These are phyloP conservation scores for Cordilura impudica DNA, from an alignment of 2,888 invertebrate species.

Conservation along the genomic window DNA sequence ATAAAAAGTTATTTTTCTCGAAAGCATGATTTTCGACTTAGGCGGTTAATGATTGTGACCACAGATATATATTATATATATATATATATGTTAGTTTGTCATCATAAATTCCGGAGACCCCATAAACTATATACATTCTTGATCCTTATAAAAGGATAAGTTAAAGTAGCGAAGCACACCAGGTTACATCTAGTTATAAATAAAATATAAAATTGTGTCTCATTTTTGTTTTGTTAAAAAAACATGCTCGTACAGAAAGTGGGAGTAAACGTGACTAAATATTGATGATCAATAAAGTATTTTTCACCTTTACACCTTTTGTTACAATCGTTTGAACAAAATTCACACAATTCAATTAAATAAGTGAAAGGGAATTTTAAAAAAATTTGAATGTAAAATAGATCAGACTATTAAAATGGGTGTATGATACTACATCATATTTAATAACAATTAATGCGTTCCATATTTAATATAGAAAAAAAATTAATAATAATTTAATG, in stretches of 20 bases:
- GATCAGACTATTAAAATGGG: background rate
- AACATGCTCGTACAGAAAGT: background rate
- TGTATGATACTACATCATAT: background rate
- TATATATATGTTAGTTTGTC: background rate
- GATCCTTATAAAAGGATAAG: no score
- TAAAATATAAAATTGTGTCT: constrained; percentile 12
- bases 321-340: background rate
- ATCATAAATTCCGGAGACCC: no score
- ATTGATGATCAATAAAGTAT: background rate
- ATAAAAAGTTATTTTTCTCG: no score
- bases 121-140: no score
- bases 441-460: background rate
- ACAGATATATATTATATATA: no score
- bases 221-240: constrained; percentile 1
- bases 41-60: no score
- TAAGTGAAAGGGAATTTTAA: background rate
- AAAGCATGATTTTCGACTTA: no score
- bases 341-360: background rate
- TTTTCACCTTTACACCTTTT: background rate
- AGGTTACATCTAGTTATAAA: no score
- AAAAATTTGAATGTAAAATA: no score
- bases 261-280: constrained; percentile 35
- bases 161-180: no score
- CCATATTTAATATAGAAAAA: background rate
- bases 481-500: no score